Evolutionary conservation across 2,797 vertebrate species (phyloP).

Genomic region (Phoebastria nigripes): DNA sequence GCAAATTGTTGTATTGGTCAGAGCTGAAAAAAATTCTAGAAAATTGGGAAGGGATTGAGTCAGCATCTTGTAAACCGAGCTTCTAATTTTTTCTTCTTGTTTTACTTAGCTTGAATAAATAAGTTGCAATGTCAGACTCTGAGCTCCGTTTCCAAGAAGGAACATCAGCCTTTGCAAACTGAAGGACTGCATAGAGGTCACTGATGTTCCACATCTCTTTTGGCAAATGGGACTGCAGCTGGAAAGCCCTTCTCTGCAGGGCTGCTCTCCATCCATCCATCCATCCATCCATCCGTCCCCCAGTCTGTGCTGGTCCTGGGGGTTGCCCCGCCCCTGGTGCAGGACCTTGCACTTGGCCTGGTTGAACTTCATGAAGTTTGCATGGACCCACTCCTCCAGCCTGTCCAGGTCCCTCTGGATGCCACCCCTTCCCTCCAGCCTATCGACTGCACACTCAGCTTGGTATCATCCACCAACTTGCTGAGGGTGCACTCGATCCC

Average conservation of each 20-base stretch:
- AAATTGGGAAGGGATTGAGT: not conserved
- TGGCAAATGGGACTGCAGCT: not conserved
- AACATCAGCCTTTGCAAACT: not conserved
- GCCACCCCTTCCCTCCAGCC: too few species aligned
- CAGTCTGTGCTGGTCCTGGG: not conserved
- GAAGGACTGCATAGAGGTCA: not conserved
- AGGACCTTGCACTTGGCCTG: not conserved
- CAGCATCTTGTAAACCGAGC: not conserved
- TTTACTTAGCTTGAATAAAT: not conserved
- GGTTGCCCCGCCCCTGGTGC: not conserved
- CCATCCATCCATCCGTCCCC: not conserved
- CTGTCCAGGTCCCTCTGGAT: not conserved
- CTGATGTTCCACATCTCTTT: not conserved
- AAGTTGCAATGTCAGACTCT: not conserved
- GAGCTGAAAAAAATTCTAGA: not conserved
- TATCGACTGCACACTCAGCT: not conserved
- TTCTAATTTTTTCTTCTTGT: not conserved
- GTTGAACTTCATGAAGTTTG: not conserved
- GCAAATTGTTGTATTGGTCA: not conserved
- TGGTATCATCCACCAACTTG: not conserved
- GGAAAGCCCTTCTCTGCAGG: not conserved
- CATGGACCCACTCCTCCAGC: not conserved
- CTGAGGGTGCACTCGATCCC: not conserved
- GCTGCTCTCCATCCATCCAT: not conserved
- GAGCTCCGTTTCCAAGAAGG: not conserved